A percentile compares a stretch with the other conserved stretches of the same genome.
Evolutionary conservation across 1,140 invertebrate genomes (phyloP).

Genomic region (Lepidurus couesii): DNA sequence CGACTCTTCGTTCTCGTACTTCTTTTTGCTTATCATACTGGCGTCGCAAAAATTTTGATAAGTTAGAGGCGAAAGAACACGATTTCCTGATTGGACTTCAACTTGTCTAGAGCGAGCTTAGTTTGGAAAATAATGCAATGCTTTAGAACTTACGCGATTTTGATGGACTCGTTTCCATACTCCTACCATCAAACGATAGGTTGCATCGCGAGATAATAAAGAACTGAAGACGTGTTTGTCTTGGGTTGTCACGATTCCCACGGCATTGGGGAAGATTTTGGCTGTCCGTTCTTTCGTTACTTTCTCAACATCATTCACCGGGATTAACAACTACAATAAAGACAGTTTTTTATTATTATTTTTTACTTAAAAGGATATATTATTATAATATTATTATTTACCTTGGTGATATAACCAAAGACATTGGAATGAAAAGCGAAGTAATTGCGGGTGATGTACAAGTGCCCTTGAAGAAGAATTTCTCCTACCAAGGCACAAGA

Average conservation of each 20-base stretch:
- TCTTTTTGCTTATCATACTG: background rate
- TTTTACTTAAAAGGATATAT: background rate
- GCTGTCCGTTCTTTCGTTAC: constrained; percentile 88
- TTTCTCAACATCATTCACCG: constrained; percentile 68
- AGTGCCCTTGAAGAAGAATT: constrained; percentile 83
- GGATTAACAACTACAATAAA: constrained; percentile 62
- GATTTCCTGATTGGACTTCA: constrained; percentile 22
- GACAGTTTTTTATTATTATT: background rate
- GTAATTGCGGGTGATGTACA: constrained; percentile 88
- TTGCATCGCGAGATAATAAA: constrained; percentile 76
- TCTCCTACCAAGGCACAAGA: constrained; percentile 85
- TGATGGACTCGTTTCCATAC: constrained; percentile 55
- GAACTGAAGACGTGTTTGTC: constrained; percentile 86
- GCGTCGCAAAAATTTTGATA: background rate
- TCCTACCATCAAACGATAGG: constrained; percentile 74
- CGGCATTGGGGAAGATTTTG: constrained; percentile 78
- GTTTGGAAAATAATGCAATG: constrained; percentile 27
- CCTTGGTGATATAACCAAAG: constrained; percentile 85
- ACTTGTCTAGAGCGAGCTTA: background rate
- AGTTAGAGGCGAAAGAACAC: background rate
- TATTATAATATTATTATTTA: constrained; percentile 46
- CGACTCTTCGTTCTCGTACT: background rate
- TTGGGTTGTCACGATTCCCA: constrained; percentile 73
- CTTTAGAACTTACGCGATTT: constrained; percentile 9
- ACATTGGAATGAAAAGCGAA: constrained; percentile 94